phyloP scores from a whole-genome alignment of 1,140 invertebrate species.

The Lamellibrachia luymesi region DNA sequence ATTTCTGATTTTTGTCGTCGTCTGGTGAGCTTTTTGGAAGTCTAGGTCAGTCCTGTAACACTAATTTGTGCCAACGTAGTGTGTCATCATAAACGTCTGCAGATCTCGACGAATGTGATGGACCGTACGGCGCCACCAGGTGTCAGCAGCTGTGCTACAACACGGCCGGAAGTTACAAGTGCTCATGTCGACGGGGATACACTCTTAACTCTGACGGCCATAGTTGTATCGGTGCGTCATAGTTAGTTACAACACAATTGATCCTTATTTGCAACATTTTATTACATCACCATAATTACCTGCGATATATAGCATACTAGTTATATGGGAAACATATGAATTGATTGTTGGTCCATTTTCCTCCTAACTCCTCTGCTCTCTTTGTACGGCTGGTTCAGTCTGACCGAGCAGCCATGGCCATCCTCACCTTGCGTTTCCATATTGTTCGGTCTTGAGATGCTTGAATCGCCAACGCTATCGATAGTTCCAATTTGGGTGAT shows the following conservation, averaged over 20 bases:
- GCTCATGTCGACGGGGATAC: constrained; percentile 20
- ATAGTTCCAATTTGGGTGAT: too few species aligned
- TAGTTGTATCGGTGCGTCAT: constrained; percentile 52
- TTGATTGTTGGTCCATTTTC: too few species aligned
- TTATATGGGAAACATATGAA: too few species aligned
- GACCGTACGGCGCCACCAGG: background rate
- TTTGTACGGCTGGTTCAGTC: too few species aligned
- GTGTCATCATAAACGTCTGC: background rate
- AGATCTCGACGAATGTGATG: constrained; percentile 52
- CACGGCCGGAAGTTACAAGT: constrained; percentile 24
- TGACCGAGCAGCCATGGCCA: too few species aligned
- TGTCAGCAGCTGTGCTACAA: constrained; percentile 23
- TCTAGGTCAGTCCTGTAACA: background rate
- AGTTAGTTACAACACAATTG: background rate
- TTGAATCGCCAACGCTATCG: too few species aligned
- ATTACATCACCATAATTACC: too few species aligned
- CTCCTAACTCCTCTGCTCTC: too few species aligned
- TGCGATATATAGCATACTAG: too few species aligned
- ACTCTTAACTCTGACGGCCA: constrained; percentile 28
- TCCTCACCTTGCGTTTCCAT: too few species aligned
- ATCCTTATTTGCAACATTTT: too few species aligned
- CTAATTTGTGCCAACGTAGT: background rate
- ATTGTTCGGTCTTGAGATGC: too few species aligned
- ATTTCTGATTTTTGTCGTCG: constrained; percentile 55
- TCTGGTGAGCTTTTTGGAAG: background rate